Evolutionary conservation across 53 echinoderm and acorn worm species (phyloP), one percentile per base, ranked within the genome.

Genomic region (Glandiceps talaboti): DNA sequence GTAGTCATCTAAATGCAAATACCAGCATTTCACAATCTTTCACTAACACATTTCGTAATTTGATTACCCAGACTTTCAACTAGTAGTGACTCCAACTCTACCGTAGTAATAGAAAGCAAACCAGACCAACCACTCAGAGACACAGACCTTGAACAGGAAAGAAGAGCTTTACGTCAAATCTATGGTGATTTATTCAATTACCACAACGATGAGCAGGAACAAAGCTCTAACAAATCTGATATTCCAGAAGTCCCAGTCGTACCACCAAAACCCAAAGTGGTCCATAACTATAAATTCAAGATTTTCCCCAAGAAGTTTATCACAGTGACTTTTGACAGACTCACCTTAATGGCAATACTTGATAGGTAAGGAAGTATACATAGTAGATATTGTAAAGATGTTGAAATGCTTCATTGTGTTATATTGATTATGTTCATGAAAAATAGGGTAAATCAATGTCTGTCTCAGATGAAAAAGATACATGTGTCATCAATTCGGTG

Each of bases 251-350:
- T 20, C 64, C 6, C 6, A 45, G 64, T 6, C 6, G 6, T 12
- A 20, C 64, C 6, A 45, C 64, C 6, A 6, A 45, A 45, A 45
- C 64, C 82, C 75, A 85, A 85, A 80, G 88, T 93, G 80, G 79
- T 91, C 30, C 99, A 99, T 80, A 99, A 99, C 86, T 99, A 99
- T 78, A 83, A 90, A 79, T 99, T 99, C 79, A 89, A 91, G 93
- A 87, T 99, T 74, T 84, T 99, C n/a, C 99, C 99, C 1, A 85
- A 91, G 87, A 87, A 89, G 85, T 87, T 91, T 79, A 84, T 97
- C 85, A 88, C 93, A 84, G 90, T 97, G 79, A 97, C 85, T 33
- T 93, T 91, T 86, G 99, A 99, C 81, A 80, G 99, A 27, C 86
- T 97, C 77, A 88, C 91, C 32, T 93, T 97, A 82, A 85, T 93